Conservation (phyloP, 1,140 invertebrate genomes). For the Chrysoperla carnea region DNA sequence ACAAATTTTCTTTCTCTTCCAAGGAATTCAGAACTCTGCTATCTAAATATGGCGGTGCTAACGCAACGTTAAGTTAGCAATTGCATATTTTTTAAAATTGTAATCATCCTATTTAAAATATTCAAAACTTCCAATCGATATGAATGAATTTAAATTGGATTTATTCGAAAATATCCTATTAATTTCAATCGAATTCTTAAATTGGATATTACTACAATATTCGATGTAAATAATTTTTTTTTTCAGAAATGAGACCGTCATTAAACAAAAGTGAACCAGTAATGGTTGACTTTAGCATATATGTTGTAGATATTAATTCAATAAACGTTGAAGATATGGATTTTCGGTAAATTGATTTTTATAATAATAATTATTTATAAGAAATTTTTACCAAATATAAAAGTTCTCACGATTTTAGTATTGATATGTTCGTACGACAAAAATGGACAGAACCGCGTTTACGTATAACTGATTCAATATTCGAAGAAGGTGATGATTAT, state of each 20-base stretch:
- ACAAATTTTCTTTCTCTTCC: too few relatives aligned
- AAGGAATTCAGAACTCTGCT: too few relatives aligned
- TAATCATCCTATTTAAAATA: too few relatives aligned
- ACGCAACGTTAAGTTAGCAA: too few relatives aligned
- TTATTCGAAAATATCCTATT: too few relatives aligned
- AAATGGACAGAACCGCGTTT: conserved; percentile 61
- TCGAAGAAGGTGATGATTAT: conserved; percentile 58
- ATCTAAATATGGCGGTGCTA: too few relatives aligned
- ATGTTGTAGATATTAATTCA: conserved; percentile 66
- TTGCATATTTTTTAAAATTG: too few relatives aligned
- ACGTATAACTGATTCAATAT: conserved; percentile 49
- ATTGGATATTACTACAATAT: too few relatives aligned
- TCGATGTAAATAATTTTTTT: too few relatives aligned
- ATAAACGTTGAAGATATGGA: conserved; percentile 78
- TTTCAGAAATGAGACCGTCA: conserved; percentile 52
- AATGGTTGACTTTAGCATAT: conserved; percentile 56
- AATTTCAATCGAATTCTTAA: too few relatives aligned
- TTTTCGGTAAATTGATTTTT: conserved; percentile 40
- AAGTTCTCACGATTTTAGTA: conserved; percentile 27
- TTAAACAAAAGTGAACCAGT: conserved; percentile 45
- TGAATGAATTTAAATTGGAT: too few relatives aligned
- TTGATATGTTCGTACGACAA: conserved; percentile 70
- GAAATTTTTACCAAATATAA: conserved; percentile 2
- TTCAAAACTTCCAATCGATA: too few relatives aligned
- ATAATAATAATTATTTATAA: background rate